Percentiles rank a stretch among this genome's conserved stretches.
phyloP scores from a whole-genome alignment of 2,797 vertebrate genomes.

The Vespertilio murinus region DNA sequence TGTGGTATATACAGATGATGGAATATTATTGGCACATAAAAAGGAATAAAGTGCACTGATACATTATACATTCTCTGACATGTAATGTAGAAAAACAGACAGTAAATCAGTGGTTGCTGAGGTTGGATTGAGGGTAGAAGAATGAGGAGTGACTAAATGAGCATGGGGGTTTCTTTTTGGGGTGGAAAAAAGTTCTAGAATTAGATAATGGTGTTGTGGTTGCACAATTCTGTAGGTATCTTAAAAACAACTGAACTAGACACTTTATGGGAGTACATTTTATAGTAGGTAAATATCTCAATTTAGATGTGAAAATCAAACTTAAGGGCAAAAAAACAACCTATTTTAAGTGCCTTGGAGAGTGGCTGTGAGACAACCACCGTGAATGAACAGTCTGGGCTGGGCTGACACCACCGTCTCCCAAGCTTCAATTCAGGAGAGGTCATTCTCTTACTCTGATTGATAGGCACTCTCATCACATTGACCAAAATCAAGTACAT shows the following conservation, averaged over 20 bases:
- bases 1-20: background rate
- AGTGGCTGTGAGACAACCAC: background rate
- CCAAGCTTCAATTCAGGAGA: background rate
- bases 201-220: background rate
- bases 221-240: background rate
- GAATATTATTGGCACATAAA: background rate
- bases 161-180: background rate
- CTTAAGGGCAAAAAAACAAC: background rate
- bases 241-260: background rate
- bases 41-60: background rate
- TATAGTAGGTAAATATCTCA: background rate
- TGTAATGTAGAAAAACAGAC: background rate
- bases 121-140: background rate
- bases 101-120: background rate
- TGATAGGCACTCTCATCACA: background rate
- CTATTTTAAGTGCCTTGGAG: background rate
- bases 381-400: background rate
- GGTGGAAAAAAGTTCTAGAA: background rate
- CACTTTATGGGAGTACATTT: background rate
- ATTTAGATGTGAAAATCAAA: background rate
- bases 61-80: background rate
- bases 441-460: background rate
- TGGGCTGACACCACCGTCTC: background rate
- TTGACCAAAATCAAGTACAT: background rate
- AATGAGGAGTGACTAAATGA: background rate